These are phyloP conservation scores for Oreohelix idahoensis DNA, from an alignment of 1,140 invertebrate genomes.

Conservation along the genomic window DNA sequence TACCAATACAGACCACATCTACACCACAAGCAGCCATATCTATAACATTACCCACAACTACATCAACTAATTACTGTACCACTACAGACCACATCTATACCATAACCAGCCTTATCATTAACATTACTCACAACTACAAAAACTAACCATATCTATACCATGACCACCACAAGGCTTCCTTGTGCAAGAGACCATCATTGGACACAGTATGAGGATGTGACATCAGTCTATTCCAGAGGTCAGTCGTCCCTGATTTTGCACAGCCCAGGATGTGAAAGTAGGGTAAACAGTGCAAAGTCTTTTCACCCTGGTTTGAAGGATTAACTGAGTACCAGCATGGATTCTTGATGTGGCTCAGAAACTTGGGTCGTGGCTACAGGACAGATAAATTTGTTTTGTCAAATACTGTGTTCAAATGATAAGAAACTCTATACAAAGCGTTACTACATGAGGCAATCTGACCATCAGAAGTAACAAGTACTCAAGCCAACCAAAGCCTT, in stretches of 20 bases:
- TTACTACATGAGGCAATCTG: too few species aligned
- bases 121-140: neutral
- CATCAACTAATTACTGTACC: neutral
- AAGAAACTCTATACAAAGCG: too few species aligned
- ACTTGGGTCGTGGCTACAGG: slow-evolving; percentile 35
- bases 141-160: slow-evolving; percentile 61
- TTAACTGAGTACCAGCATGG: slow-evolving; percentile 60
- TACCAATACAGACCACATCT: too few species aligned
- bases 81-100: neutral
- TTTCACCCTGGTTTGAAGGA: neutral
- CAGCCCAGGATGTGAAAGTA: slow-evolving; percentile 63
- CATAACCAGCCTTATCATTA: too few species aligned
- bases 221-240: slow-evolving; percentile 55
- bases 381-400: neutral
- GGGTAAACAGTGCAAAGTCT: slow-evolving; percentile 53
- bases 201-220: slow-evolving; percentile 55
- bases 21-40: too few species aligned
- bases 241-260: slow-evolving; percentile 64
- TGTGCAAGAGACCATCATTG: slow-evolving; percentile 54
- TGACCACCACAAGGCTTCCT: slow-evolving; percentile 65
- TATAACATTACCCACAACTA: neutral
- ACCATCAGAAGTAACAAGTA: too few species aligned
- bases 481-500: too few species aligned
- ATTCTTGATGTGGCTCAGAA: slow-evolving; percentile 51
- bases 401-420: too few species aligned